phyloP scores from a whole-genome alignment of 2,797 vertebrate genomes.

The Tinamus major region DNA sequence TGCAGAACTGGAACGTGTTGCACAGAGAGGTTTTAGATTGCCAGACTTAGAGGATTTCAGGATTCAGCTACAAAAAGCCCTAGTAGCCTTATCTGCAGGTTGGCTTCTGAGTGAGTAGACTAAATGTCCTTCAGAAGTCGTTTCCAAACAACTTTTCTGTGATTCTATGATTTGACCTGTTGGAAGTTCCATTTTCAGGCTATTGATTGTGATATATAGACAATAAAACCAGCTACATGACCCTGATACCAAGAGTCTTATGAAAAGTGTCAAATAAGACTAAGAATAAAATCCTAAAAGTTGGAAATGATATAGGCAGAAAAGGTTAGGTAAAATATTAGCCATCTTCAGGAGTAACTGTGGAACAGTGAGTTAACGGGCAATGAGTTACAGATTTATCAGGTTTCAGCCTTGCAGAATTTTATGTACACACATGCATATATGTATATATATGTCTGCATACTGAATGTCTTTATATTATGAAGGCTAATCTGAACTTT shows the following conservation, averaged over 20 bases:
- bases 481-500: background rate
- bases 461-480: background rate
- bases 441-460: background rate
- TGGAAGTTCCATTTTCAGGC: background rate
- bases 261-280: background rate
- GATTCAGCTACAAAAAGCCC: background rate
- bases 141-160: background rate
- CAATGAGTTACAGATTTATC: background rate
- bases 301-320: background rate
- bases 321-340: background rate
- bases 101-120: background rate
- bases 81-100: background rate
- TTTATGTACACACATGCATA: background rate
- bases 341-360: background rate
- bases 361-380: background rate
- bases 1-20: background rate
- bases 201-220: rapidly evolving
- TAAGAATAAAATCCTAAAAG: background rate
- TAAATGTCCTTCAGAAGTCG: background rate
- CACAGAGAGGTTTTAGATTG: background rate
- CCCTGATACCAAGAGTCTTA: background rate
- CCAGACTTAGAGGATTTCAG: background rate
- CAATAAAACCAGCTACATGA: background rate
- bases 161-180: rapidly evolving
- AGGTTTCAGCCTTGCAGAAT: background rate